Conservation (phyloP, 2,113 vertebrate species). For the Pagrus major region DNA sequence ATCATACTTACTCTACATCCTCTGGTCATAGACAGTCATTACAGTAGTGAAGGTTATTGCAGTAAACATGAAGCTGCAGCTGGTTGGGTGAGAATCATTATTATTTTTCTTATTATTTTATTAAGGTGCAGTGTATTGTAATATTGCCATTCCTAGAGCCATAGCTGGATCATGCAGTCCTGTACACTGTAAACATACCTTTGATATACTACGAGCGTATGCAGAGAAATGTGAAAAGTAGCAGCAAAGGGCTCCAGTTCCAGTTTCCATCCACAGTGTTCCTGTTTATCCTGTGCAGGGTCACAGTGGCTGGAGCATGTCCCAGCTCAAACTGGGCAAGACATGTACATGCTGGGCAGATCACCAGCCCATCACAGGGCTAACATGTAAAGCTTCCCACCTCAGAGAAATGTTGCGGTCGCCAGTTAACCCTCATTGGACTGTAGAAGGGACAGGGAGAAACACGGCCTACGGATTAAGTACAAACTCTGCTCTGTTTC, state of each 20-base stretch:
- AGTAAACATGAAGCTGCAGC: conserved; percentile 10
- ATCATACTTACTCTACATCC: no score
- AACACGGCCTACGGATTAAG: no score
- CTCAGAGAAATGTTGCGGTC: not conserved
- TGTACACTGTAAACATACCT: not conserved
- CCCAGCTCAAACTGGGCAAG: not conserved
- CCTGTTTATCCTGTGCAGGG: not conserved
- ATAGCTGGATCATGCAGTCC: conserved; percentile 3
- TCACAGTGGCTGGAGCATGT: not conserved
- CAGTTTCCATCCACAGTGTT: not conserved
- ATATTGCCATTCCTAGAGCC: conserved; percentile 11
- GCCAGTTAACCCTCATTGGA: conserved; percentile 13
- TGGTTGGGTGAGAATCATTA: conserved; percentile 23
- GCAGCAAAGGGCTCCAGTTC: not conserved
- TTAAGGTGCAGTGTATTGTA: not conserved
- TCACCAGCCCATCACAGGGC: not conserved
- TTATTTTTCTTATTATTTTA: conserved; percentile 21
- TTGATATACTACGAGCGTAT: not conserved
- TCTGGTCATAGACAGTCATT: conserved; percentile 32
- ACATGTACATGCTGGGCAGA: not conserved
- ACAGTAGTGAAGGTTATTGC: conserved; percentile 38
- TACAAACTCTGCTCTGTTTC: not conserved
- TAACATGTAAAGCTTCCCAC: not conserved
- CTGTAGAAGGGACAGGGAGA: no score
- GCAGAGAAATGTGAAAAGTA: not conserved